These are phyloP conservation scores for Cercocebus atys DNA, from an alignment of 2,113 vertebrate genomes.

Conservation along the genomic window DNA sequence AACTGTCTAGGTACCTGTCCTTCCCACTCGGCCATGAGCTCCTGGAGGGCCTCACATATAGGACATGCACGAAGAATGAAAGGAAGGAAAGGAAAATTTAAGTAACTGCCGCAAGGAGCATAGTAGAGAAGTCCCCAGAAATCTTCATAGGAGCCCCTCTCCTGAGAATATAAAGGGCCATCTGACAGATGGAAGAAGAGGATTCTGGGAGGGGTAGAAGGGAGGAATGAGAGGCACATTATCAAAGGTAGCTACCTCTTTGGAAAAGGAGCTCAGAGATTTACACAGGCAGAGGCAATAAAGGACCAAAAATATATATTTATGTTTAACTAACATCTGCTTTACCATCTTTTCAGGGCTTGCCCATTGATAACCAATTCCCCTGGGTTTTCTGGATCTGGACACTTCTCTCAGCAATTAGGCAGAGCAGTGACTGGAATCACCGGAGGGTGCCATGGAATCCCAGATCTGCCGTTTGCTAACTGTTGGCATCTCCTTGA, in stretches of 20 bases:
- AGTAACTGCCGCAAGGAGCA: not conserved
- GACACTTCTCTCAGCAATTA: not conserved
- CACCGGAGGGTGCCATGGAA: too few species aligned
- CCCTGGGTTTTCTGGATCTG: not conserved
- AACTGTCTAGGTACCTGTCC: not conserved
- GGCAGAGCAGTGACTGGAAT: not conserved
- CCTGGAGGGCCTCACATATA: not conserved
- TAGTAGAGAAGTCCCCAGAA: not conserved
- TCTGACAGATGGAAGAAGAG: not conserved
- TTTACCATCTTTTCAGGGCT: not conserved
- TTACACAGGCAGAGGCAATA: not conserved
- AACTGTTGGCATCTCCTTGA: not conserved
- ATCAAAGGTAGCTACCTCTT: not conserved
- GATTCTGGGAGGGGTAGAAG: not conserved
- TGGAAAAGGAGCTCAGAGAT: not conserved
- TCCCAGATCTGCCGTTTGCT: not conserved
- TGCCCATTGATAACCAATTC: not conserved
- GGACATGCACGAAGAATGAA: not conserved
- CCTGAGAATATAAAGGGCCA: not conserved
- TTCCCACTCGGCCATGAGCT: not conserved
- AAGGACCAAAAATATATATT: not conserved
- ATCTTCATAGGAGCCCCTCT: not conserved
- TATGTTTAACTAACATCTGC: not conserved
- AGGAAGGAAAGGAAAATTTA: not conserved
- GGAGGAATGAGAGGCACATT: too few species aligned